phyloP scores from a whole-genome alignment of 2,797 vertebrate genomes.

The Chloroceryle inda region DNA sequence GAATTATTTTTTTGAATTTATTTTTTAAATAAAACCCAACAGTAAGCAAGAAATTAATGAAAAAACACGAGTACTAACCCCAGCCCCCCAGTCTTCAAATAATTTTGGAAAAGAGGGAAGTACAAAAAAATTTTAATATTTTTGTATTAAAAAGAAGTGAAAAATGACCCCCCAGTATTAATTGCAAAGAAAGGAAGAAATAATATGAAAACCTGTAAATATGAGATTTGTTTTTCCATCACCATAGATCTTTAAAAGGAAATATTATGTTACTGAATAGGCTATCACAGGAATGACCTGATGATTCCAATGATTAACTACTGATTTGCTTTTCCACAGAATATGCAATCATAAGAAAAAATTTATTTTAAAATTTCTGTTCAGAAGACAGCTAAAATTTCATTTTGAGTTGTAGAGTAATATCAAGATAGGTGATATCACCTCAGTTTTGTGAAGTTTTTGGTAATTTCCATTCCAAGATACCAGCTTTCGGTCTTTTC shows the following conservation, averaged over 20 bases:
- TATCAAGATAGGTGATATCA: slow-evolving; percentile 48
- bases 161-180: neutral
- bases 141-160: neutral
- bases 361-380: accelerated
- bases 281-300: neutral
- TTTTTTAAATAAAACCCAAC: neutral
- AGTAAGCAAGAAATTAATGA: neutral
- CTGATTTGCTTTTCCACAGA: neutral
- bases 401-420: neutral
- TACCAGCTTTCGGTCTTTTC: slow-evolving; percentile 93
- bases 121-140: neutral
- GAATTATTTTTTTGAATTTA: neutral
- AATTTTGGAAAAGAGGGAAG: neutral
- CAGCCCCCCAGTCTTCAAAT: neutral
- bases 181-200: neutral
- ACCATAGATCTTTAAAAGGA: neutral
- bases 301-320: neutral
- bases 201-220: neutral
- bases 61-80: neutral
- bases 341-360: neutral
- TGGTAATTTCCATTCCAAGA: slow-evolving; percentile 96
- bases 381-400: neutral
- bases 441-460: slow-evolving; percentile 92
- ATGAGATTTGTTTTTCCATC: neutral
- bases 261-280: neutral